These are phyloP conservation scores for Bombus fervidus DNA, from an alignment of 1,140 invertebrate species.

Conservation along the genomic window DNA sequence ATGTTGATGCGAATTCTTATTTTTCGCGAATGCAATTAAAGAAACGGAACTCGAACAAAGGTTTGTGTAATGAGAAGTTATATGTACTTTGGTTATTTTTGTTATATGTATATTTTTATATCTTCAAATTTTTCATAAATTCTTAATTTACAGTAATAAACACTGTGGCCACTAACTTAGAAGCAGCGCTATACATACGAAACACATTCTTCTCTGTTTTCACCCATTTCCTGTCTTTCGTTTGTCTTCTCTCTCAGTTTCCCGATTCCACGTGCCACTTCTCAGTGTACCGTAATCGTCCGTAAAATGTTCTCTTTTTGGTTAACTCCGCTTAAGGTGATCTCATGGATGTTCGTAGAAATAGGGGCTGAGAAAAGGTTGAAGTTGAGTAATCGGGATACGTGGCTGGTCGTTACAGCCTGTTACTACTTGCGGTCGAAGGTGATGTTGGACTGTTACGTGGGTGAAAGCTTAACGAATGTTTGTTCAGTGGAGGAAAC, in stretches of 20 bases:
- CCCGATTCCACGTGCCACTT: background rate
- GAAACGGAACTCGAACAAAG: no score
- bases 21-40: no score
- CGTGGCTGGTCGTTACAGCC: background rate
- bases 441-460: background rate
- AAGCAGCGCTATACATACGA: background rate
- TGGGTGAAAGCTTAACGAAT: no score
- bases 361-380: background rate
- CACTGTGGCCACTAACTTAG: background rate
- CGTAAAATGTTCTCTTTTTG: background rate
- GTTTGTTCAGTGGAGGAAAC: no score
- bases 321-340: background rate
- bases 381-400: background rate
- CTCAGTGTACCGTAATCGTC: background rate
- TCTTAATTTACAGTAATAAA: no score
- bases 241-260: background rate
- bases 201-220: background rate
- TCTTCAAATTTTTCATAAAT: no score
- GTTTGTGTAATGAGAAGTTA: no score
- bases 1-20: no score
- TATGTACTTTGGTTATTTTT: no score
- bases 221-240: no score
- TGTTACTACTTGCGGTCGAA: background rate
- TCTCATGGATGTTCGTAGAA: slow-evolving; percentile 1
- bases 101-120: no score